These are phyloP conservation scores for Auanema freiburgensis DNA, from an alignment of 2,888 invertebrate genomes.

Conservation along the genomic window DNA sequence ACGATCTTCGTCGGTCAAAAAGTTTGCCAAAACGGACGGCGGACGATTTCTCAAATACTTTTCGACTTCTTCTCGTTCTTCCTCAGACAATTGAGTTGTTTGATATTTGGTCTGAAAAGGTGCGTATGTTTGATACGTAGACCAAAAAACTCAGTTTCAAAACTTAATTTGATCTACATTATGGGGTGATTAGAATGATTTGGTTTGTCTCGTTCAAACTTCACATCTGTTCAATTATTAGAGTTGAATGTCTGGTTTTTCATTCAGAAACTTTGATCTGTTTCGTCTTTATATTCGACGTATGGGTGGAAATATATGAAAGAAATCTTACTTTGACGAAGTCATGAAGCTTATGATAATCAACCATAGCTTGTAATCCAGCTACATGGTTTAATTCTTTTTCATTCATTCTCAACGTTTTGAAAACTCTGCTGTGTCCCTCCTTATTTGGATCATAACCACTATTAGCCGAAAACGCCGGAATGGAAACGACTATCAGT, in stretches of 20 bases:
- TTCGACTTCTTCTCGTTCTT: constrained; percentile 9
- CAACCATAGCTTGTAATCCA: constrained; percentile 19
- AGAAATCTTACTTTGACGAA: constrained; percentile 15
- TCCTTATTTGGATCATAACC: constrained; percentile 9
- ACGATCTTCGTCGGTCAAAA: constrained; percentile 18
- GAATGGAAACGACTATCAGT: no score
- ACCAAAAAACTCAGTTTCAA: no score
- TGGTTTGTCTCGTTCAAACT: no score
- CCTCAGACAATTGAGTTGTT: background rate
- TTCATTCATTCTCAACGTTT: constrained; percentile 6
- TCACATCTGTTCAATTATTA: no score
- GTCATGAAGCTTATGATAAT: constrained; percentile 17
- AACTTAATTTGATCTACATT: no score
- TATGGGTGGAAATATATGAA: background rate
- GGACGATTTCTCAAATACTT: constrained; percentile 15
- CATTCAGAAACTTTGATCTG: no score
- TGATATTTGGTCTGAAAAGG: background rate
- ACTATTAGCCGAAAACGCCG: no score
- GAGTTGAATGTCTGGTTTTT: no score
- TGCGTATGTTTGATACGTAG: no score
- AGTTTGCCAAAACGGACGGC: constrained; percentile 5
- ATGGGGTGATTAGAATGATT: no score
- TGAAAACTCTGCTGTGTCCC: constrained; percentile 14
- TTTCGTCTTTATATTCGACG: background rate
- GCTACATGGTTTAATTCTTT: constrained; percentile 9